Evolutionary conservation across 2,888 invertebrate genomes (phyloP), one percentile per base, ranked within the genome.

Genomic region (Oxycera nigricornis): DNA sequence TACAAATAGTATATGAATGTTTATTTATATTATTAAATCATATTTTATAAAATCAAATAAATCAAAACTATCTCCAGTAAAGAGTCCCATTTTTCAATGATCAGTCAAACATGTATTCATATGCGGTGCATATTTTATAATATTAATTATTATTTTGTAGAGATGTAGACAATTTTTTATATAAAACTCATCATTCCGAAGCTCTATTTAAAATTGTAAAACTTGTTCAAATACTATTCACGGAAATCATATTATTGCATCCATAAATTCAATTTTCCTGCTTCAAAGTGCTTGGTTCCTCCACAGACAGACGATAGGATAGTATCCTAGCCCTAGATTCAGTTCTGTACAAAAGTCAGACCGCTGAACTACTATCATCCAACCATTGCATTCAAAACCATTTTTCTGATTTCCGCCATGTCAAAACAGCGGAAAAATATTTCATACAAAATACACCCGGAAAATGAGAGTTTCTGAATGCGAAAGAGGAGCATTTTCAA

Each of bases 401-500:
- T 55, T 55, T n/a, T 22, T 55, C 52, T 22, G 22, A 55, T 55
- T 22, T 55, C 52, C 22, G 52, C 52, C 4, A 22, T 55, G 52
- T 55, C 52, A 55, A 55, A 55, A 6, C 24, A 20, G 52, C 24
- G 52, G 52, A 55, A 55, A 55, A 55, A 55, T 55, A 22, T 55
- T 22, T 24, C 52, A 20, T 35, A 46, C 3, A 17, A 46, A 46
- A 46, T 46, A 46, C 46, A 55, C 11, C 52, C 52, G 52, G 52
- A 55, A 55, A 55, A 55, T 55, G 52, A 55, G 24, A 55, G 9
- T 55, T 55, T 55, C 22, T 46, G 46, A 55, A 55, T 22, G 52
- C 22, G 17, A 55, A 55, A 2, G 46, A 46, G 35, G 11, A 35
- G 11, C 50, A 6, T 7, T 35, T 35, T 35, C 35, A 35, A 35